Percentiles rank a stretch among this genome's conserved stretches.
Conservation (phyloP, 1,140 invertebrate genomes). For the Manduca sexta region DNA sequence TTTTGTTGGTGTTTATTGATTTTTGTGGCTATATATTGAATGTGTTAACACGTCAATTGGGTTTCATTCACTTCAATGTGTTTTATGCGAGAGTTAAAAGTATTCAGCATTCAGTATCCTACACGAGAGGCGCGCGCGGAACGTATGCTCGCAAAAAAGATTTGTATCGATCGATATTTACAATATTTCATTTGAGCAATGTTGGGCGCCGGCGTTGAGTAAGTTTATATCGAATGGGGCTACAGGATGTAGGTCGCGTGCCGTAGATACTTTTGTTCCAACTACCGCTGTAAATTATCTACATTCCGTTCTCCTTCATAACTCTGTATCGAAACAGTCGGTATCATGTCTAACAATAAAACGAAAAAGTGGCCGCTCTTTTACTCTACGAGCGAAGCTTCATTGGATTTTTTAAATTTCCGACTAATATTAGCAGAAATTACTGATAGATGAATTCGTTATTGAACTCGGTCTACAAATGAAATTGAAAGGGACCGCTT, state of each 20-base stretch:
- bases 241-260: conserved; percentile 37
- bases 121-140: no score
- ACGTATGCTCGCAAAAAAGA: no score
- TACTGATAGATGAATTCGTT: no score
- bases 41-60: no score
- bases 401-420: conserved; percentile 12
- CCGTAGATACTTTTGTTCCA: conserved; percentile 40
- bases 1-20: no score
- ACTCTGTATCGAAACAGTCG: conserved; percentile 34
- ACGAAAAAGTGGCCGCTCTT: conserved; percentile 7
- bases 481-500: background rate
- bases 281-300: conserved; percentile 39
- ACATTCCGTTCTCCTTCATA: conserved; percentile 43
- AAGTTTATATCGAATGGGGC: conserved; percentile 27
- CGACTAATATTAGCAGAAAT: no score
- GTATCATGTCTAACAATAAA: conserved; percentile 12
- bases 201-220: conserved; percentile 8
- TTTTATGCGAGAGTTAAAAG: no score
- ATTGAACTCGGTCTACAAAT: background rate
- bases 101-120: no score
- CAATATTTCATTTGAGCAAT: conserved; percentile 1
- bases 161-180: background rate
- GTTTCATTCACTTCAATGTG: no score
- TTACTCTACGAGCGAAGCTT: conserved; percentile 10
- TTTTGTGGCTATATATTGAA: no score